These are phyloP conservation scores for Dreissena rostriformis DNA, from an alignment of 1,140 invertebrate species.

Conservation along the genomic window DNA sequence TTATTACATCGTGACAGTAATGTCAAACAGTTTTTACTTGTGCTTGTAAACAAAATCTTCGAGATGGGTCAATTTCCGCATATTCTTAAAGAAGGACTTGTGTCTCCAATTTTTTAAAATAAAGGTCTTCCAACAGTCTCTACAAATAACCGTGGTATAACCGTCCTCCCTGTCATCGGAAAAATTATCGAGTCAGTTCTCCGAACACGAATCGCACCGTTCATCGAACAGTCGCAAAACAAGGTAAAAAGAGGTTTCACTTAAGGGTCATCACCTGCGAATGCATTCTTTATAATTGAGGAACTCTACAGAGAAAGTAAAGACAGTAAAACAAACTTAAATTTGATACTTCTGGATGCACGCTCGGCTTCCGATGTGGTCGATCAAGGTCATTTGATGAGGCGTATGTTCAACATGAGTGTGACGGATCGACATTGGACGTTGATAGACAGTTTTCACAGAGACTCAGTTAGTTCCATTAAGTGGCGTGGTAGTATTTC, in stretches of 20 bases:
- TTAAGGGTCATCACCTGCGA: background rate
- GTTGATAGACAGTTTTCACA: too few species aligned
- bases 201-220: background rate
- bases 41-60: too few species aligned
- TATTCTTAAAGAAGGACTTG: too few species aligned
- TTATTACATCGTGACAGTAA: too few species aligned
- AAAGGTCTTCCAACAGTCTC: background rate
- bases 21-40: too few species aligned
- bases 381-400: background rate
- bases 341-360: background rate
- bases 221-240: background rate
- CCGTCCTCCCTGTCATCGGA: conserved; percentile 5
- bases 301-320: conserved; percentile 13
- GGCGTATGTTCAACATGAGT: background rate
- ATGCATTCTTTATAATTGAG: conserved; percentile 10
- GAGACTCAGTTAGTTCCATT: too few species aligned
- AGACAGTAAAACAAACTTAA: background rate
- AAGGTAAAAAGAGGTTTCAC: conserved; percentile 29
- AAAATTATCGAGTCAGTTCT: conserved; percentile 6
- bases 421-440: too few species aligned
- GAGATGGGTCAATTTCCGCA: too few species aligned
- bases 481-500: too few species aligned
- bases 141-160: conserved; percentile 36
- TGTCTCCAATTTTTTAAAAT: too few species aligned
- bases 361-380: conserved; percentile 7